Base-by-base conservation (phyloP, 2,113 vertebrate genomes). In the Tapirus terrestris region DNA sequence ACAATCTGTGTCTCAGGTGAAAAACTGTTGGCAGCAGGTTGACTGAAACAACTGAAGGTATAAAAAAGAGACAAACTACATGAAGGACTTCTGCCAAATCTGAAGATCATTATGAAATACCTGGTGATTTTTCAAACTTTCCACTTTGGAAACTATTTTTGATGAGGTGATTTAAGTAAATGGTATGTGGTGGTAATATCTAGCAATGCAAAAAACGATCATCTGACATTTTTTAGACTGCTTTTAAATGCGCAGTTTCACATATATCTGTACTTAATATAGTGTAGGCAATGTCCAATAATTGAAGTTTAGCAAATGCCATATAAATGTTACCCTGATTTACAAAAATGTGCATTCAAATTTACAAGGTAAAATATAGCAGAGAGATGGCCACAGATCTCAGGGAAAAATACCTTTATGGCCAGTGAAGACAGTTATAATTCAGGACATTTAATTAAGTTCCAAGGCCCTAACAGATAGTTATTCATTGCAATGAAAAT, bases 371-470 rank as follows among this genome's bases (percentile, higher is more conserved):
- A 58, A 93, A 96, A 83, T 76, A 61, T 18, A 29, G 80, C 33
- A 45, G 29, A 96, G 5, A 73, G 58, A 77, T 4, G 89, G 67
- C 39, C 80, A 45, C 53, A 72, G 56, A 80, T 63, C 14, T 23
- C 56, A 12, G 5, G 56, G 31, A 6, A 58, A 94, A 87, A 79
- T 67, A 73, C 58, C n/a, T 89, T 92, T 82, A 67, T 8, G 4
- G 56, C 33, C n/a, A 58, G 36, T 48, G 33, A 95, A 79, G 60
- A 80, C 6, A 20, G 92, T 80, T 75, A 53, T 56, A 93, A 96
- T 91, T 93, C 67, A 83, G 82, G 33, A 82, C 58, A 87, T 89
- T 87, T 94, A 96, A 97, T 95, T 93, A 93, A 92, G 82, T 91
- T 84, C 51, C 75, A 80, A 93, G 23, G 39, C 6, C 65, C 61